Conservation (phyloP, 2,113 vertebrate genomes). For the Gasterosteus aculeatus region DNA sequence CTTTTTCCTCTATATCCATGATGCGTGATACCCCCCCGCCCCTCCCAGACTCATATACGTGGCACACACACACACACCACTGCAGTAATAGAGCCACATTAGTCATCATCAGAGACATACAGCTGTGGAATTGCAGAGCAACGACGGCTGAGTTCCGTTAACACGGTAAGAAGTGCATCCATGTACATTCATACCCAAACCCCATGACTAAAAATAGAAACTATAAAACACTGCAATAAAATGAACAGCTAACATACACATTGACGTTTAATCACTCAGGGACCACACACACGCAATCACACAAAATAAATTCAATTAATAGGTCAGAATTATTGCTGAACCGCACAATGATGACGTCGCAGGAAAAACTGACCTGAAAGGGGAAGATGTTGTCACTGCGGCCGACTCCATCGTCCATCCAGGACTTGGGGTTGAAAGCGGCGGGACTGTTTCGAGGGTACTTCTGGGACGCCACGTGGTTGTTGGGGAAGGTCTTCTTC, state of each 20-base stretch:
- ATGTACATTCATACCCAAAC: constrained; percentile 36
- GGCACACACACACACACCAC: constrained; percentile 54
- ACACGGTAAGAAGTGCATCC: constrained; percentile 49
- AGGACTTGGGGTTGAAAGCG: constrained; percentile 96
- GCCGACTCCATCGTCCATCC: constrained; percentile 96
- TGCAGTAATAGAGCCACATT: constrained; percentile 73
- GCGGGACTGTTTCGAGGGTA: constrained; percentile 92
- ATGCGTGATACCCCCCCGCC: background rate
- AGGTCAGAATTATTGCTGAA: background rate
- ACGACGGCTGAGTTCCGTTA: constrained; percentile 37
- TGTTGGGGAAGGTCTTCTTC: constrained; percentile 99
- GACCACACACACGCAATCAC: background rate
- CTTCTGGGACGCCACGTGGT: constrained; percentile 97
- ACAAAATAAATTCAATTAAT: background rate
- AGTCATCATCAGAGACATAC: constrained; percentile 75
- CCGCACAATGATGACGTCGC: background rate
- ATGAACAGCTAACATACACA: constrained; percentile 41
- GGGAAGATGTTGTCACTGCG: constrained; percentile 98
- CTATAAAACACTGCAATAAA: constrained; percentile 34
- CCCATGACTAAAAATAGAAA: constrained; percentile 61
- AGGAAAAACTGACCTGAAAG: constrained; percentile 90
- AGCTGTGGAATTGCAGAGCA: constrained; percentile 62
- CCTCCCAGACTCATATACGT: constrained; percentile 43
- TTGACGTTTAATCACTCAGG: constrained; percentile 34
- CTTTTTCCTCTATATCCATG: constrained; percentile 27